Base-by-base conservation (phyloP, 1,140 invertebrate genomes). In the Saxidomus purpurata region DNA sequence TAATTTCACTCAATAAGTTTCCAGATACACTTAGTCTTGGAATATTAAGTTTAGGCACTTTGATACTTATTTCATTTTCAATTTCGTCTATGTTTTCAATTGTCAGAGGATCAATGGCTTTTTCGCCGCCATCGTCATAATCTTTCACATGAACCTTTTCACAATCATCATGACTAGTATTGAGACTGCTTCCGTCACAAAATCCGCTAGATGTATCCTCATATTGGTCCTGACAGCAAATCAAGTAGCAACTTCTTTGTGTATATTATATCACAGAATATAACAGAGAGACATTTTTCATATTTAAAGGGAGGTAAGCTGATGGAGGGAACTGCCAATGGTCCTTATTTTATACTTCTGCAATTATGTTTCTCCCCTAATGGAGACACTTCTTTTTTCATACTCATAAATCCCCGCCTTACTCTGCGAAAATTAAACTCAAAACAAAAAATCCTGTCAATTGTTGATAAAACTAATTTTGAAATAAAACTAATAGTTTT, bases 151-250 rank as follows among this genome's bases (percentile, higher is more conserved):
- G 61, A 28, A 67, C 9, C 61, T 38, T 71, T 38, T 71, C 67
- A 38, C 1, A 15, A 15, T 36, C 31, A 38, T 38, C 67, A 8
- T 38, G 31, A 71, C 31, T 71, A 38, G 67, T 71, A 22, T 71
- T 71, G 8, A 38, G 28, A 71, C 34, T 38, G 28, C 59, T 61
- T 55, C 34, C 59, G 15, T 82, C 80, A 67, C 28, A 82, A 31
- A 61, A 82, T 17, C 80, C 80, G 40, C 80, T 82, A 43, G 80
- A 82, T 22, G 52, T 22, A 36, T 38, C 36, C 52, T 36, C 38
- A 36, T 63, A 34, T 3, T 59, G 52, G 22, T 82, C 59, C 80
- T 82, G 76, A 9, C n/a, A 52, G 43, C 49, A 47, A 28, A 34
- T 34, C 76, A 79, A 11, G 28, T 38, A 47, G 17, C 43, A 47